These are phyloP conservation scores for Lagopus muta DNA, from an alignment of 2,113 vertebrate genomes.

Conservation along the genomic window DNA sequence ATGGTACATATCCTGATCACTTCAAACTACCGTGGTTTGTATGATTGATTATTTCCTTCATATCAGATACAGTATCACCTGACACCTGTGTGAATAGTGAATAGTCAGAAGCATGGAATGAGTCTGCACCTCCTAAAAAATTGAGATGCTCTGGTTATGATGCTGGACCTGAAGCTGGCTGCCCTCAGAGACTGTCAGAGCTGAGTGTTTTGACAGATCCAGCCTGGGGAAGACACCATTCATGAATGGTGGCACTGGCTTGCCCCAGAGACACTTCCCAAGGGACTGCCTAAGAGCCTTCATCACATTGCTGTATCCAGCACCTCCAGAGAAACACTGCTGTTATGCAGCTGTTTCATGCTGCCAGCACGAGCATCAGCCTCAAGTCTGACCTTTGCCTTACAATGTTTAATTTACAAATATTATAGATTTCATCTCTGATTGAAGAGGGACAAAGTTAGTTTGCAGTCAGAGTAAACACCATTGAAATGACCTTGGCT, in stretches of 20 bases:
- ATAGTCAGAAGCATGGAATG: not conserved
- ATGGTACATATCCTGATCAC: not conserved
- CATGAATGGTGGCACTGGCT: not conserved
- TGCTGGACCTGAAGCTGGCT: not conserved
- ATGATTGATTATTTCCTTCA: not conserved
- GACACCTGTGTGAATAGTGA: not conserved
- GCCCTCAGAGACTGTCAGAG: not conserved
- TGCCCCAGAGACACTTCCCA: not conserved
- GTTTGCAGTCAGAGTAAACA: conserved; percentile 66
- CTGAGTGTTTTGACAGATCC: not conserved
- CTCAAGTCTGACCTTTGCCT: conserved; percentile 32
- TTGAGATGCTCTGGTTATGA: not conserved
- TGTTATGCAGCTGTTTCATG: not conserved
- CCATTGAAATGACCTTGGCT: conserved; percentile 64
- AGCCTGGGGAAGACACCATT: not conserved
- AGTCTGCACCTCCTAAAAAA: not conserved
- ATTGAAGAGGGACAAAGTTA: conserved; percentile 54
- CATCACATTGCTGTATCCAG: not conserved
- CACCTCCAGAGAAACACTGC: not conserved
- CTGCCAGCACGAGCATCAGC: not conserved
- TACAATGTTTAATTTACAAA: conserved; percentile 14
- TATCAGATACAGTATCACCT: not conserved
- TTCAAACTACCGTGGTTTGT: not conserved
- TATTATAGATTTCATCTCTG: conserved; percentile 25
- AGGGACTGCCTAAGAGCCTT: not conserved